These are phyloP conservation scores for Achroia grisella DNA, from an alignment of 1,140 invertebrate genomes.

Conservation along the genomic window DNA sequence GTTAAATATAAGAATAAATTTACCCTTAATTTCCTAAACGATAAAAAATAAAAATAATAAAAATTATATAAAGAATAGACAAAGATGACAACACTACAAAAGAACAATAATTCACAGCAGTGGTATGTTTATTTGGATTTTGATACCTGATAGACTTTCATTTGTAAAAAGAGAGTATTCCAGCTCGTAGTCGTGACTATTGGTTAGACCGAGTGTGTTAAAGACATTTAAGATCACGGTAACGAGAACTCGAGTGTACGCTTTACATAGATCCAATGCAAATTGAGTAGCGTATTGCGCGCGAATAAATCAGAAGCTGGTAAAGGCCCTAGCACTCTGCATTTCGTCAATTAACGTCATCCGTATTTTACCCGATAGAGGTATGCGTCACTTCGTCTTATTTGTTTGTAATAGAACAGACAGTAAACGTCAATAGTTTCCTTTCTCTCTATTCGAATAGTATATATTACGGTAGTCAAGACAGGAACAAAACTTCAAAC, in stretches of 20 bases:
- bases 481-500: slow-evolving; percentile 6
- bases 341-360: slow-evolving; percentile 46
- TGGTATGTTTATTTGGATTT: no score
- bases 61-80: no score
- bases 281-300: slow-evolving; percentile 44
- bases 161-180: slow-evolving; percentile 23
- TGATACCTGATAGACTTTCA: no score
- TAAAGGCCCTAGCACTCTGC: slow-evolving; percentile 19
- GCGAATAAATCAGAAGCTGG: slow-evolving; percentile 34
- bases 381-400: slow-evolving; percentile 16
- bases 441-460: slow-evolving; percentile 6
- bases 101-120: no score
- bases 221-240: slow-evolving; percentile 19
- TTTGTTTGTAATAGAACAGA: slow-evolving; percentile 16
- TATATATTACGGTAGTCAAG: slow-evolving; percentile 7
- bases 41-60: no score
- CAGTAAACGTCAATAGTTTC: slow-evolving; percentile 9
- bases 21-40: no score
- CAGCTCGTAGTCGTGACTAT: slow-evolving; percentile 26
- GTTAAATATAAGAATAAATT: no score
- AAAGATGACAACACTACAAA: no score
- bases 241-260: slow-evolving; percentile 41
- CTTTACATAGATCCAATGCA: slow-evolving; percentile 54
- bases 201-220: slow-evolving; percentile 21
- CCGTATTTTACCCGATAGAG: slow-evolving; percentile 32